Evolutionary conservation across 2,797 vertebrate genomes (phyloP).

Genomic region (Mormyrus hasselquistii): DNA sequence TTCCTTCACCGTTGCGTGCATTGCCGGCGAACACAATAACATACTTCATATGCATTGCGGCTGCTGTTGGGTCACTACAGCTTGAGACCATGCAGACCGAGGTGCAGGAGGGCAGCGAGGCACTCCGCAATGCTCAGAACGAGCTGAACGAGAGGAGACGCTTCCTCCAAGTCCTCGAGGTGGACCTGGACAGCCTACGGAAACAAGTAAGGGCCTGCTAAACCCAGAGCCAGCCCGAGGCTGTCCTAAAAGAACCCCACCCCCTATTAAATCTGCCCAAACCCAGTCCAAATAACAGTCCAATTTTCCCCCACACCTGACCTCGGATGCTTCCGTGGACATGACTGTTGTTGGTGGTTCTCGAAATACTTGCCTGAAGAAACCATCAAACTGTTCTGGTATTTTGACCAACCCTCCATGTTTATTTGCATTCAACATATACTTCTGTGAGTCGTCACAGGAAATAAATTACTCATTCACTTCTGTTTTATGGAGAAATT

Average conservation of each 20-base stretch:
- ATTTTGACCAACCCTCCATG: not conserved
- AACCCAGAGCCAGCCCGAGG: not conserved
- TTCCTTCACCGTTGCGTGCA: not conserved
- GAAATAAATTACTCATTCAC: not conserved
- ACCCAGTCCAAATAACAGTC: not conserved
- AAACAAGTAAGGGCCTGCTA: conserved; percentile 56
- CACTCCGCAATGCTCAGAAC: conserved; percentile 57
- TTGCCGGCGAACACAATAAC: not conserved
- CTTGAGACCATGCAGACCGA: conserved; percentile 62
- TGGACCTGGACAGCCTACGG: conserved; percentile 63
- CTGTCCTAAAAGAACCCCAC: not conserved
- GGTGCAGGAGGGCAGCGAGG: conserved; percentile 66
- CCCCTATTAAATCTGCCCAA: not conserved
- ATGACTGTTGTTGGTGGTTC: not conserved
- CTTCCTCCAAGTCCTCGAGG: conserved; percentile 67
- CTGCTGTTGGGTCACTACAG: conserved; percentile 36
- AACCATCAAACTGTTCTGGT: not conserved
- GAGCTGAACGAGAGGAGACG: conserved; percentile 64
- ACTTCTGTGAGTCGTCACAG: not conserved
- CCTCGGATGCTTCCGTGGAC: not conserved
- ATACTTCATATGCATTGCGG: not conserved
- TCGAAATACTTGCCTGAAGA: not conserved
- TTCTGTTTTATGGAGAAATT: not conserved
- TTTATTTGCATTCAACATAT: not conserved
- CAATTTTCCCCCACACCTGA: conserved; percentile 15